Conservation (phyloP, 2,797 vertebrate species). For the Amazona finschi region DNA sequence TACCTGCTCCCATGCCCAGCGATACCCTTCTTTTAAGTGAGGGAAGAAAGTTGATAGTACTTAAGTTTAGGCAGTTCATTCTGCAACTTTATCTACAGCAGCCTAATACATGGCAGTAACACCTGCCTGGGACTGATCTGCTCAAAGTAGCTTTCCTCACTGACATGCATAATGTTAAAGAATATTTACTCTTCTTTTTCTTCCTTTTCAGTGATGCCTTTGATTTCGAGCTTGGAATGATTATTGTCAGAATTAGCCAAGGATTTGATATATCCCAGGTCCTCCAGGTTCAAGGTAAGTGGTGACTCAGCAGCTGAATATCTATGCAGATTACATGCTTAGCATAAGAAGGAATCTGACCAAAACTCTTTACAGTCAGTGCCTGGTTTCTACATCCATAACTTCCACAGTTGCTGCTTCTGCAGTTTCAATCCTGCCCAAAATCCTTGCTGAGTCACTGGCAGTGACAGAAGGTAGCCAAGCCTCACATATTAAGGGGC, state of each 20-base stretch:
- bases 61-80: not conserved
- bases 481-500: not conserved
- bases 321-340: not conserved
- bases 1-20: not conserved
- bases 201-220: conserved; percentile 87
- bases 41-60: not conserved
- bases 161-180: not conserved
- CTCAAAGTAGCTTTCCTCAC: not conserved
- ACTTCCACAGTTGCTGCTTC: not conserved
- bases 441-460: not conserved
- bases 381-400: not conserved
- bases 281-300: conserved; percentile 90
- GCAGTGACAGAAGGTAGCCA: not conserved
- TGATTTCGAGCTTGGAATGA: conserved; percentile 91
- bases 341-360: not conserved
- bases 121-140: not conserved
- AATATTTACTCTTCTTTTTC: not conserved
- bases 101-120: not conserved
- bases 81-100: not conserved
- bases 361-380: not conserved
- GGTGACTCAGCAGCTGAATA: not conserved
- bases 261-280: conserved; percentile 92
- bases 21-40: not conserved
- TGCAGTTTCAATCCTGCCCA: not conserved
- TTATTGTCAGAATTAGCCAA: conserved; percentile 86